phyloP scores from a whole-genome alignment of 2,888 invertebrate genomes.

The Thecophora atra region DNA sequence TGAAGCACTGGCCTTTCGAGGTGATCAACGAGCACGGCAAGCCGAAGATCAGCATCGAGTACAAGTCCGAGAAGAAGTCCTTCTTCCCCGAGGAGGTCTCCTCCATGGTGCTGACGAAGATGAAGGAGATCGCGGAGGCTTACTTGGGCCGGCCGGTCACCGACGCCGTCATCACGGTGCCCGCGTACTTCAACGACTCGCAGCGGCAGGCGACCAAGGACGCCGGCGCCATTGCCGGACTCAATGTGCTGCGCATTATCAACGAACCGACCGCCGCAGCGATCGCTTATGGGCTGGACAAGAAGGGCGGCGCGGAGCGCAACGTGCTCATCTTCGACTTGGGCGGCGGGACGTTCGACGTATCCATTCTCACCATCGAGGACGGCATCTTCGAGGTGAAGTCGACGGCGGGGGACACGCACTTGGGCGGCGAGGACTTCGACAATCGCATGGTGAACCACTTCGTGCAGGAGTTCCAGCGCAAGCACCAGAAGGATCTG shows the following conservation, averaged over 20 bases:
- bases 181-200: conserved; percentile 82
- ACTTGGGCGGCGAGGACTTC: conserved; percentile 63
- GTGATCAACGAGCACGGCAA: conserved; percentile 81
- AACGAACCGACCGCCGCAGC: conserved; percentile 94
- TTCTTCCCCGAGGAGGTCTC: conserved; percentile 94
- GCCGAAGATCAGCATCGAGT: conserved; percentile 84
- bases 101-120: conserved; percentile 92
- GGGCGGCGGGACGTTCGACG: conserved; percentile 91
- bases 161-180: conserved; percentile 84
- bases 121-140: conserved; percentile 83
- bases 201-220: conserved; percentile 84
- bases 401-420: conserved; percentile 72
- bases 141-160: conserved; percentile 74
- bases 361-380: conserved; percentile 89
- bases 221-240: conserved; percentile 83
- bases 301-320: conserved; percentile 80
- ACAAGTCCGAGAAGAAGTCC: conserved; percentile 88
- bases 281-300: conserved; percentile 90
- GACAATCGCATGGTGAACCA: conserved; percentile 91
- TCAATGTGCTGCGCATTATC: conserved; percentile 91
- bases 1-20: conserved; percentile 95
- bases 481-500: conserved; percentile 89
- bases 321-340: conserved; percentile 76
- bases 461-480: conserved; percentile 88
- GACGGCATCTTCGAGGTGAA: conserved; percentile 95